phyloP scores from a whole-genome alignment of 2,113 vertebrate genomes.

The Istiophorus platypterus region DNA sequence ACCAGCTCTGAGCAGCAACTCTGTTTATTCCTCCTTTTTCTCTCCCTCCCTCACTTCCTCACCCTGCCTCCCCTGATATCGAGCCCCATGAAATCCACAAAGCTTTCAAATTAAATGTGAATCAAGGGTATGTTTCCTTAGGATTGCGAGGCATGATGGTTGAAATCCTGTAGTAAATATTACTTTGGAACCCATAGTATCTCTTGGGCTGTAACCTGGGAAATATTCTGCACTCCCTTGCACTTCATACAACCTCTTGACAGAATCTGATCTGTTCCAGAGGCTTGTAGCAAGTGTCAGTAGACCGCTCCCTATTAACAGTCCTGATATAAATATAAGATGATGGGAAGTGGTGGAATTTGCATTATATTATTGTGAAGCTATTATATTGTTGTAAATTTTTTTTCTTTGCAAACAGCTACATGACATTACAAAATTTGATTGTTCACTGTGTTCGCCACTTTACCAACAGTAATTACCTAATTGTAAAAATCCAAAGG shows the following conservation, averaged over 20 bases:
- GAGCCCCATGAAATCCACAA: constrained; percentile 77
- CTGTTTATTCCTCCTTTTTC: constrained; percentile 67
- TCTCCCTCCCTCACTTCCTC: constrained; percentile 48
- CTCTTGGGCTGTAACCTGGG: constrained; percentile 59
- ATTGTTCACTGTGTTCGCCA: too few species aligned
- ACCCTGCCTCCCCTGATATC: constrained; percentile 59
- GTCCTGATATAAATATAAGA: constrained; percentile 38
- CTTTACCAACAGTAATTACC: too few species aligned
- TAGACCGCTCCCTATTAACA: constrained; percentile 4
- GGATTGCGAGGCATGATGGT: constrained; percentile 73
- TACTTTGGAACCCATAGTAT: constrained; percentile 75
- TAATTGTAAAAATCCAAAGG: too few species aligned
- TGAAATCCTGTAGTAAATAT: constrained; percentile 75
- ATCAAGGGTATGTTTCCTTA: constrained; percentile 78
- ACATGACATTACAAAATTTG: too few species aligned
- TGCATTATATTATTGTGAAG: constrained; percentile 10
- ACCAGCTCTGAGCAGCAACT: constrained; percentile 60
- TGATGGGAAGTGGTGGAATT: constrained; percentile 32
- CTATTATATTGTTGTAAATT: background rate
- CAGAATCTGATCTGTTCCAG: constrained; percentile 61
- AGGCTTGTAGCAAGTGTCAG: constrained; percentile 50
- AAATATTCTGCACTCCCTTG: constrained; percentile 62
- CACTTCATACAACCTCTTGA: constrained; percentile 66
- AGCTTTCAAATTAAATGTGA: constrained; percentile 82
- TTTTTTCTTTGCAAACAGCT: too few species aligned